A percentile compares a stretch with the other conserved stretches of the same genome.
Evolutionary conservation across 2,797 vertebrate genomes (phyloP).

Genomic region (Micromesistius poutassou): DNA sequence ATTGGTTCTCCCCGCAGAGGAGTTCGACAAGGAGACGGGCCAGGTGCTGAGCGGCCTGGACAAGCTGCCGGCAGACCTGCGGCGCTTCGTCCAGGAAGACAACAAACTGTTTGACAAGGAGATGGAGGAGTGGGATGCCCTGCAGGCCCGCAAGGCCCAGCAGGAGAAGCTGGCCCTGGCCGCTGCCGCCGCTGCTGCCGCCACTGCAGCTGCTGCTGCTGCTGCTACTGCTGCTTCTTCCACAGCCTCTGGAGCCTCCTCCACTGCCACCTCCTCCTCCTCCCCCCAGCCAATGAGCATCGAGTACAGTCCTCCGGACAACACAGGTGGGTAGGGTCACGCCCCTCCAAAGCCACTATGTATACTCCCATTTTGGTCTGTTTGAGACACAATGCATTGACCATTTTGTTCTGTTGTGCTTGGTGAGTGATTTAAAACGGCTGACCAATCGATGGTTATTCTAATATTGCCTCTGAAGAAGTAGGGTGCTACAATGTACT

Average conservation of each 20-base stretch:
- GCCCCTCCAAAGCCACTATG: neutral
- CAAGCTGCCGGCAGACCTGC: constrained; percentile 90
- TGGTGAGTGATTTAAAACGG: neutral
- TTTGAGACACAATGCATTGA: neutral
- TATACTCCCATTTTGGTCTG: neutral
- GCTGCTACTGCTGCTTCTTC: constrained; percentile 35
- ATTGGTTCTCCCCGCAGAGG: constrained; percentile 72
- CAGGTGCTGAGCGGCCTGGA: constrained; percentile 91
- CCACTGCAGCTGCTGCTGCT: constrained; percentile 54
- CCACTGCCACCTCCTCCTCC: constrained; percentile 56
- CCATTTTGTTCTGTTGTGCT: neutral
- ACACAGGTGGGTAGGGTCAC: constrained; percentile 62
- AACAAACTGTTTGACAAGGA: constrained; percentile 92
- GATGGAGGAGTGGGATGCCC: constrained; percentile 87
- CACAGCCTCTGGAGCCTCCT: neutral
- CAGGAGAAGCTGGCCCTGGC: constrained; percentile 87
- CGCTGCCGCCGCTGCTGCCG: constrained; percentile 59
- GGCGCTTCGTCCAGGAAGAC: constrained; percentile 91
- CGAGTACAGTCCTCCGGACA: constrained; percentile 67
- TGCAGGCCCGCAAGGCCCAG: constrained; percentile 84
- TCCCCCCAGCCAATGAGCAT: constrained; percentile 74
- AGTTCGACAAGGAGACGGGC: constrained; percentile 94
- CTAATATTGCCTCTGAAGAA: neutral
- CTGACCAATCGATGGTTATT: neutral
- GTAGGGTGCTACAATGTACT: neutral